Base-by-base conservation (phyloP, 1,140 invertebrate species). In the fruit fly (Drosophila melanogaster) region DNA sequence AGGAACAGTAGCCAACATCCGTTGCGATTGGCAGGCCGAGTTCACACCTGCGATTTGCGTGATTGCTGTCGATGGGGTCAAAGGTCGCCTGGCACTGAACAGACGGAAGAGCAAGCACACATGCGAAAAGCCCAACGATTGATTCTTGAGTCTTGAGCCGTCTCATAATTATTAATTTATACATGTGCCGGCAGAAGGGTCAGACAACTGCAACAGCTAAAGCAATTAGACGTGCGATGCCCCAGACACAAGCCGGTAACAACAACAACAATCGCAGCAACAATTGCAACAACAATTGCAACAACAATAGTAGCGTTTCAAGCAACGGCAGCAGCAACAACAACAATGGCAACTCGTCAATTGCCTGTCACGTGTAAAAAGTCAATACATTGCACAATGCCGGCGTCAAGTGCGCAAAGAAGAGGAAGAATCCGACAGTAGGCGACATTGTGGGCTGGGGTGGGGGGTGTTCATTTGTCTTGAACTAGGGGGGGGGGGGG, bases 321-420 rank as follows among this genome's bases (percentile, higher is more conserved):
- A 46, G 43, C 43, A 46, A 46, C 46, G 4, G 19, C 12, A 69
- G 46, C 72, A 24, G 8, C 44, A 58, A n/a, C 38, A 61, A 73
- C 47, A 72, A 56, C 61, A 64, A 74, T 65, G 74, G 54, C 77
- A 53, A 62, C 56, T 65, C 66, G 76, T 79, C 64, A 78, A 78
- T 74, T 89, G 84, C 56, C 84, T 89, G 84, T 87, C 84, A 87
- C 84, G 84, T 87, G 84, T 89, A 87, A 81, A 87, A 83, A 87
- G 83, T 87, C 83, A 87, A 87, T 87, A 87, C 58, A 87, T 87
- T 87, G 83, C 84, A 89, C 77, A 89, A 89, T 85, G 83, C 64
- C 64, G 84, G 79, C 84, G 51, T 81, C 75, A 87, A 87, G 83
- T 87, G 83, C 51, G 67, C 66, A 50, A 17, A 51, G 64, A 67